phyloP scores from a whole-genome alignment of 1,140 invertebrate species.

The Cyclargus thomasi region DNA sequence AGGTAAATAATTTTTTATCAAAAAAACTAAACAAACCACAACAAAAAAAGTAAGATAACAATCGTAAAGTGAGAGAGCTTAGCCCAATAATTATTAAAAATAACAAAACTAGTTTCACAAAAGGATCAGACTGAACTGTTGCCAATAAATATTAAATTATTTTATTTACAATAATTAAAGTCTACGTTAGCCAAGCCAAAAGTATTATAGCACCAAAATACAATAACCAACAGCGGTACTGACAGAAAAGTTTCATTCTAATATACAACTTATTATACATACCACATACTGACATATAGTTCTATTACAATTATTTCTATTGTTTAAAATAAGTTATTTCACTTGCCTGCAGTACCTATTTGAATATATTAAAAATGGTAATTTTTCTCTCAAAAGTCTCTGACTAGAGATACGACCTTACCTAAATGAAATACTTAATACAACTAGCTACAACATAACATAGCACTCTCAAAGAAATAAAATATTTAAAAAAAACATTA shows the following conservation, averaged over 20 bases:
- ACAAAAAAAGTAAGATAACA: not conserved
- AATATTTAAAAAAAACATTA: conserved; percentile 42
- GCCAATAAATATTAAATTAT: conserved; percentile 65
- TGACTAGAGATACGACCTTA: conserved; percentile 70
- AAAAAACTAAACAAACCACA: not conserved
- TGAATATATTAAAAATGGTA: conserved; percentile 68
- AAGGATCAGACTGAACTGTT: conserved; percentile 51
- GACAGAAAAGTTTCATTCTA: conserved; percentile 68
- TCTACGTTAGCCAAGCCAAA: conserved; percentile 71
- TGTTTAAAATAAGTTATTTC: conserved; percentile 69
- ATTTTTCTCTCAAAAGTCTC: conserved; percentile 67
- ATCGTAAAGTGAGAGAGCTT: conserved; percentile 14
- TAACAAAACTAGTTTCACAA: conserved; percentile 31
- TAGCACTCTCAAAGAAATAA: conserved; percentile 62
- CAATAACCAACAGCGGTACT: conserved; percentile 50
- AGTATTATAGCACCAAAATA: conserved; percentile 70
- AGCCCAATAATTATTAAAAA: conserved; percentile 24
- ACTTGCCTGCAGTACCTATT: conserved; percentile 57
- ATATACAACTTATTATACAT: conserved; percentile 25
- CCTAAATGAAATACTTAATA: conserved; percentile 55
- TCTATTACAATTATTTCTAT: conserved; percentile 48
- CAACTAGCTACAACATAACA: conserved; percentile 57
- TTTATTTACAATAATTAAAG: conserved; percentile 61
- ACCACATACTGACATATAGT: conserved; percentile 43
- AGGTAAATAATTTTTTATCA: not conserved